phyloP scores from a whole-genome alignment of 2,113 vertebrate genomes.

The Hyperopisus bebe region DNA sequence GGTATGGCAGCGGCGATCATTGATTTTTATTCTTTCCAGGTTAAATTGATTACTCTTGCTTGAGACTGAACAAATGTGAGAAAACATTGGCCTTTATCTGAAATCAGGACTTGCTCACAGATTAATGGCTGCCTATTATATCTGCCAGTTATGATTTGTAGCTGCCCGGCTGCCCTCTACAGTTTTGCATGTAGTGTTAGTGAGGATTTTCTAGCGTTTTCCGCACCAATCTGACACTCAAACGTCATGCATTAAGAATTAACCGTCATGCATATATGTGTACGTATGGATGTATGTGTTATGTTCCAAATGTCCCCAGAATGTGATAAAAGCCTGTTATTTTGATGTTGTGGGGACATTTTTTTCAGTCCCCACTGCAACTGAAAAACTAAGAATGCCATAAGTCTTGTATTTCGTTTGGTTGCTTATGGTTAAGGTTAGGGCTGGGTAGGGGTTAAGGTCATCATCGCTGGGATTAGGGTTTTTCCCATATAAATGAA shows the following conservation, averaged over 20 bases:
- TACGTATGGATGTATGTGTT: background rate
- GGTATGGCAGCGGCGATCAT: background rate
- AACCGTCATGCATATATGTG: background rate
- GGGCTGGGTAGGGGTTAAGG: too few species aligned
- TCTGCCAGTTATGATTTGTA: background rate
- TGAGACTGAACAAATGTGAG: conserved; percentile 2
- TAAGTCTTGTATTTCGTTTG: too few species aligned
- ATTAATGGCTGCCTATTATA: background rate
- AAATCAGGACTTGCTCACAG: background rate
- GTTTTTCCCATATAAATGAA: too few species aligned
- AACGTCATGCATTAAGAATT: background rate
- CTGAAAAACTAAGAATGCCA: too few species aligned
- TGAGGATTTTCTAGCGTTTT: background rate
- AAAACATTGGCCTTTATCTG: background rate
- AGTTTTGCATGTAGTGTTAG: background rate
- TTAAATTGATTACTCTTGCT: conserved; percentile 15
- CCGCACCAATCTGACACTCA: background rate
- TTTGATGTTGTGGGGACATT: background rate
- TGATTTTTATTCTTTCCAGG: conserved; percentile 13
- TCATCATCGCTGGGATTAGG: too few species aligned
- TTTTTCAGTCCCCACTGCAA: too few species aligned
- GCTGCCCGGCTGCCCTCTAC: background rate
- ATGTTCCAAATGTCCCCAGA: too few species aligned
- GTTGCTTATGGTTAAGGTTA: too few species aligned
- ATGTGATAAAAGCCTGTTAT: too few species aligned